Base-by-base conservation (phyloP, 2,113 vertebrate genomes). In the Naja naja region DNA sequence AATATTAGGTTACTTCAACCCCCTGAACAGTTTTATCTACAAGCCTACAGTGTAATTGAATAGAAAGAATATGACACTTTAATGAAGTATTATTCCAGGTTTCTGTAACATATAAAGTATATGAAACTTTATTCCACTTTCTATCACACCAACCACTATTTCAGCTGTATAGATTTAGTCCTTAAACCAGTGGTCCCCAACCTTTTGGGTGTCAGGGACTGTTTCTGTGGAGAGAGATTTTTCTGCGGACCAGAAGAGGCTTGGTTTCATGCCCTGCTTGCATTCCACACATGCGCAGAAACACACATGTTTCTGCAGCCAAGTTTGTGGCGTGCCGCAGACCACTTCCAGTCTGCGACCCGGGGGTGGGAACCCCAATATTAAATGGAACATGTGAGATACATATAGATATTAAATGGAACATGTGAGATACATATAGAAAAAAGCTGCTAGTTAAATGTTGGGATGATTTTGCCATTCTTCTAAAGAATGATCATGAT, bases 1-100 rank as follows among this genome's bases (percentile, higher is more conserved):
- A 93, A 94, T 95, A 91, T 86, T 91, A 56, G 74, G 93, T 9
- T 96, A 94, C 93, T 95, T 95, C 89, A 95, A 56, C 90, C 69
- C 92, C 58, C 87, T 95, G 94, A 95, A 94, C 85, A 90, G 95
- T 95, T 97, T 94, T 6, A 95, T 96, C 93, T 92, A 64, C 81
- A 92, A 43, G 34, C 95, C 87, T 95, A 88, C 11, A 92, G 94
- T 92, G 93, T 95, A 92, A 95, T 22, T 2, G 5, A 96, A 93
- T 60, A 88, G 27, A 92, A 58, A n/a, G 0, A 20, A 88, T 87
- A 87, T 12, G 12, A 2, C 90, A 89, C 92, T 95, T 90, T 43
- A 94, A 92, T 69, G 12, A 64, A 90, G 91, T 94, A 81, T 87
- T 39, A 92, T 91, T 93, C 85, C 30, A 34, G 81, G 39, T 87